These are phyloP conservation scores for Clarias macrocephalus DNA, from an alignment of 2,113 vertebrate species.

Conservation along the genomic window DNA sequence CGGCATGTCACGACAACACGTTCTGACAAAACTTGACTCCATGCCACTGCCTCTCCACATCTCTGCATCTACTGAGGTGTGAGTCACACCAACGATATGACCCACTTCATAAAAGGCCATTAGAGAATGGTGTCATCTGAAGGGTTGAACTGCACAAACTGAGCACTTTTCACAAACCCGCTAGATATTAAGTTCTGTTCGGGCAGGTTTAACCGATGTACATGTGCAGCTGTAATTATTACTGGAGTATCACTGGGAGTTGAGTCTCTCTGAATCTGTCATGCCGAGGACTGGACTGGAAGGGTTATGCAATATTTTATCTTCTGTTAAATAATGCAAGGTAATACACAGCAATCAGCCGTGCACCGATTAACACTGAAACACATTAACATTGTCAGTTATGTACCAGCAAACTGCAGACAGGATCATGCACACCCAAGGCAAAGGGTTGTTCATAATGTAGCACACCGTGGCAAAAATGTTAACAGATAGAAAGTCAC, in stretches of 20 bases:
- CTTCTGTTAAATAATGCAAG: not conserved
- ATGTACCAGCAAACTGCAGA: too few species aligned
- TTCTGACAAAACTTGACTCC: conserved; percentile 44
- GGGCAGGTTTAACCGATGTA: not conserved
- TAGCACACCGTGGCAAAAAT: too few species aligned
- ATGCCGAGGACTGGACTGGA: not conserved
- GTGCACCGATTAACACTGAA: too few species aligned
- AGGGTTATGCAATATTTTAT: not conserved
- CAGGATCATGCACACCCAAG: too few species aligned
- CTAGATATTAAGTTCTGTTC: not conserved
- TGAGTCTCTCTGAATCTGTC: not conserved
- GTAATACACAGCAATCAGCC: not conserved
- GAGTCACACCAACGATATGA: conserved; percentile 28
- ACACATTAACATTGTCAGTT: too few species aligned
- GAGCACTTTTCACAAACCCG: not conserved
- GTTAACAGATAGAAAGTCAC: too few species aligned
- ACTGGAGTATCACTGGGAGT: not conserved
- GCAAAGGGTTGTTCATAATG: too few species aligned
- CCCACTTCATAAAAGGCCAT: conserved; percentile 25
- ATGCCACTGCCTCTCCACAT: conserved; percentile 21
- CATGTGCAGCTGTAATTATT: not conserved
- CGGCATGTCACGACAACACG: conserved; percentile 24
- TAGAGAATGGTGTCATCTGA: conserved; percentile 2
- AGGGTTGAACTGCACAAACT: not conserved
- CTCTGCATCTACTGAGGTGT: conserved; percentile 24